Evolutionary conservation across 2,797 vertebrate genomes (phyloP).

Genomic region (Nyctalus aviator): DNA sequence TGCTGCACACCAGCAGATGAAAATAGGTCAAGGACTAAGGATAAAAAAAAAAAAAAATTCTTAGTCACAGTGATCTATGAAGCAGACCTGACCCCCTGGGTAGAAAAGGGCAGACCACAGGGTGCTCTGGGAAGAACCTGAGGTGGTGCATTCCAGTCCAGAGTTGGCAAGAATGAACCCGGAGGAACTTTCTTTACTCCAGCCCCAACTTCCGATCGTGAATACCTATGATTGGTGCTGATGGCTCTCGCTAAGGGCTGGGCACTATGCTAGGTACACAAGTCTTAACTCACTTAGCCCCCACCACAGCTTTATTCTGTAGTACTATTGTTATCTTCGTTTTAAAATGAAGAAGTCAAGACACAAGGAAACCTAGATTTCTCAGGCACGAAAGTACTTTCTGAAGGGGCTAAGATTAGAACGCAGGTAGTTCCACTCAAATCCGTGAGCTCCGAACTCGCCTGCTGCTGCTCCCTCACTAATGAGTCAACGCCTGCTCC

Average conservation of each 20-base stretch:
- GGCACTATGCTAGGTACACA: not conserved
- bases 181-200: not conserved
- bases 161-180: not conserved
- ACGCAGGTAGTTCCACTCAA: not conserved
- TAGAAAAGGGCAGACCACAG: not conserved
- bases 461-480: not conserved
- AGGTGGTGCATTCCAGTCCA: not conserved
- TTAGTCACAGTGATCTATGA: not conserved
- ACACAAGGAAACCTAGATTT: not conserved
- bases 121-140: not conserved
- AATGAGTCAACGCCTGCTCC: not conserved
- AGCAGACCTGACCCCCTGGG: not conserved
- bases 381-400: not conserved
- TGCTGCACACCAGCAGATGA: constrained; percentile 37
- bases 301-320: not conserved
- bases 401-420: not conserved
- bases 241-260: not conserved
- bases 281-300: not conserved
- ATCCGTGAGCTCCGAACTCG: not conserved
- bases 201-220: not conserved
- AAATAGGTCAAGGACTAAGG: constrained; percentile 44
- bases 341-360: constrained; percentile 23
- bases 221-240: not conserved
- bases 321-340: not conserved
- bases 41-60: not conserved